phyloP scores from a whole-genome alignment of 2,797 vertebrate species.

The Morelia viridis region DNA sequence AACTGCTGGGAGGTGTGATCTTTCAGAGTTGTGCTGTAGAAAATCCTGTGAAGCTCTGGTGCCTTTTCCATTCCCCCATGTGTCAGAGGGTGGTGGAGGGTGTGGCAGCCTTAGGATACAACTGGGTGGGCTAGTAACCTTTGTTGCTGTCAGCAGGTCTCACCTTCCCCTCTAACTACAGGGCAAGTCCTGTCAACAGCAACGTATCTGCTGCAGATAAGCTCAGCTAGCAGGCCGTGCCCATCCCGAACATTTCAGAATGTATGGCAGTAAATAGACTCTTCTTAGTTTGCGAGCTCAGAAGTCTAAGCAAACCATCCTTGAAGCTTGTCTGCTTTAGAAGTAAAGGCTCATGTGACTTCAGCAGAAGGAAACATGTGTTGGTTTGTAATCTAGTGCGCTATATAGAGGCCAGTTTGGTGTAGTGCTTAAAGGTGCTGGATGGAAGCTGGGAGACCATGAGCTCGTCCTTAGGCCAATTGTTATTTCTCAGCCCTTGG shows the following conservation, averaged over 20 bases:
- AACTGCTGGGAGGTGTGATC: not conserved
- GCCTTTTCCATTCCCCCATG: not conserved
- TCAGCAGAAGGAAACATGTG: not conserved
- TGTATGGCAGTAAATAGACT: not conserved
- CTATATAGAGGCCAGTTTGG: not conserved
- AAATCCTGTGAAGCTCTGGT: not conserved
- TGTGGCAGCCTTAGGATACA: not conserved
- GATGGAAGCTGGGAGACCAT: not conserved
- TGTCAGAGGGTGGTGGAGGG: not conserved
- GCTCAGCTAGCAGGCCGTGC: not conserved
- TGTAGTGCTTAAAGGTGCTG: not conserved
- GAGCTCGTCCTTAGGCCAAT: not conserved
- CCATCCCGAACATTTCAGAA: not conserved
- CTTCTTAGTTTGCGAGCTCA: not conserved
- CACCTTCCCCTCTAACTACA: not conserved
- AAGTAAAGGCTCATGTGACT: too few relatives aligned
- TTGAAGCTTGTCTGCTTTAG: not conserved
- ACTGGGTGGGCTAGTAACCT: constrained; percentile 1
- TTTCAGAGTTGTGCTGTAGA: not conserved
- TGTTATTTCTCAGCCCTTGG: not conserved
- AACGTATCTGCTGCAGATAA: not conserved
- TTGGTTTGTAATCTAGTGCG: not conserved
- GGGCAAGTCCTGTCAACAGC: constrained; percentile 18
- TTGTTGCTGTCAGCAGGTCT: constrained; percentile 3
- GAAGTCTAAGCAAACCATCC: not conserved